A percentile compares a stretch with the other conserved stretches of the same genome.
Evolutionary conservation across 2,888 invertebrate genomes (phyloP).

Genomic region (Erannis defoliaria): DNA sequence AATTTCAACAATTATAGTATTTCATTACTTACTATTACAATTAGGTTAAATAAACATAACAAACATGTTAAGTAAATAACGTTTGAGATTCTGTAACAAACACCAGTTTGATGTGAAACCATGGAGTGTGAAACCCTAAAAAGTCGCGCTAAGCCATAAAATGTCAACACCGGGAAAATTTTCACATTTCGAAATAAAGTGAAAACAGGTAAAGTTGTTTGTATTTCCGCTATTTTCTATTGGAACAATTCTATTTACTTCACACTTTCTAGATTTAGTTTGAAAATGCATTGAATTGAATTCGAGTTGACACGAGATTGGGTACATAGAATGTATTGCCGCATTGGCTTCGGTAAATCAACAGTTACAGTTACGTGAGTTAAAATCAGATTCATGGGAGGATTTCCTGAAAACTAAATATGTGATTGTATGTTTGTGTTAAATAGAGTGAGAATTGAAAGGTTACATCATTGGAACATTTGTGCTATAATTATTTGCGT

Average conservation of each 20-base stretch:
- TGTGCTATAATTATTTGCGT: no score
- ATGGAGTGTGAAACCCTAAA: no score
- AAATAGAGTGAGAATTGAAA: no score
- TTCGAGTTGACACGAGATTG: slow-evolving; percentile 68
- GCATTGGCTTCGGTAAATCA: slow-evolving; percentile 44
- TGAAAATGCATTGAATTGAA: slow-evolving; percentile 68
- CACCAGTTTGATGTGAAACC: neutral
- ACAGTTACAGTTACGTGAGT: slow-evolving; percentile 18
- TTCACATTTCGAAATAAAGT: slow-evolving; percentile 32
- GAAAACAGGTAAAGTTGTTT: slow-evolving; percentile 44
- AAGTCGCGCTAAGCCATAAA: slow-evolving; percentile 11
- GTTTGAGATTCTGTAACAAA: neutral
- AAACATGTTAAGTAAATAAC: no score
- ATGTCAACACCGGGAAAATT: slow-evolving; percentile 38
- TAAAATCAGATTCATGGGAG: slow-evolving; percentile 10
- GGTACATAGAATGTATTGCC: slow-evolving; percentile 72
- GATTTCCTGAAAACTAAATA: neutral
- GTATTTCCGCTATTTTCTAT: slow-evolving; percentile 47
- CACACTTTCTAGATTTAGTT: slow-evolving; percentile 24
- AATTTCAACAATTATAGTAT: no score
- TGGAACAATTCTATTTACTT: slow-evolving; percentile 71
- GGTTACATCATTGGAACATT: neutral
- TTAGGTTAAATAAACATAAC: no score
- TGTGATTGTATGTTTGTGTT: neutral
- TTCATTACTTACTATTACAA: no score